These are phyloP conservation scores for Drosophila jambulina DNA, from an alignment of 1,140 invertebrate genomes.

Conservation along the genomic window DNA sequence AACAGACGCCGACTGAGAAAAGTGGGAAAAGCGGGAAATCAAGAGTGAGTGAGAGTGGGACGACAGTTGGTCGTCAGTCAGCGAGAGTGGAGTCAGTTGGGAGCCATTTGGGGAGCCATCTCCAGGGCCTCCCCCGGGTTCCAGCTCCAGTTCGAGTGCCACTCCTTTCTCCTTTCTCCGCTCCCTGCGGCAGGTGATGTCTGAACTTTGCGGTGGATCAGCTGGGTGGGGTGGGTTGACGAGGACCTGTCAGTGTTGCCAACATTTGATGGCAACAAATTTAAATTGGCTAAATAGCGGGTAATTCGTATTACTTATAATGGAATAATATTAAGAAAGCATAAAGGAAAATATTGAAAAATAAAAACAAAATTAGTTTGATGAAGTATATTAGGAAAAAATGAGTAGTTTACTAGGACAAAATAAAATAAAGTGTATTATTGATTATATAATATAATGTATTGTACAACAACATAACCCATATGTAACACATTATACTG, in stretches of 20 bases:
- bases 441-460: too few species aligned
- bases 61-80: constrained; percentile 65
- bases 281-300: background rate
- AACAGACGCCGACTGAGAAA: constrained; percentile 29
- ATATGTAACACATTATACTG: too few species aligned
- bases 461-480: too few species aligned
- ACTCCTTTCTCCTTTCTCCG: constrained; percentile 19
- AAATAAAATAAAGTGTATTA: too few species aligned
- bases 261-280: constrained; percentile 7
- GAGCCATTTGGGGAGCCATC: constrained; percentile 66
- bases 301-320: background rate
- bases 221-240: constrained; percentile 25
- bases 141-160: constrained; percentile 6
- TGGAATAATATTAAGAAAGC: background rate
- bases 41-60: constrained; percentile 51
- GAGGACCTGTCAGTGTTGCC: constrained; percentile 19
- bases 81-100: constrained; percentile 44
- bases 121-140: constrained; percentile 7
- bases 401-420: too few species aligned
- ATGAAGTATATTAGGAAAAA: too few species aligned
- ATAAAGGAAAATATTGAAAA: background rate
- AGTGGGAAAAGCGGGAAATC: constrained; percentile 28
- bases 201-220: constrained; percentile 68
- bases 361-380: background rate
- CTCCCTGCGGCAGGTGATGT: constrained; percentile 70